A percentile compares a stretch with the other conserved stretches of the same genome.
These are phyloP conservation scores for Hozukius guyotensis DNA, from an alignment of 2,797 vertebrate species.

Conservation along the genomic window DNA sequence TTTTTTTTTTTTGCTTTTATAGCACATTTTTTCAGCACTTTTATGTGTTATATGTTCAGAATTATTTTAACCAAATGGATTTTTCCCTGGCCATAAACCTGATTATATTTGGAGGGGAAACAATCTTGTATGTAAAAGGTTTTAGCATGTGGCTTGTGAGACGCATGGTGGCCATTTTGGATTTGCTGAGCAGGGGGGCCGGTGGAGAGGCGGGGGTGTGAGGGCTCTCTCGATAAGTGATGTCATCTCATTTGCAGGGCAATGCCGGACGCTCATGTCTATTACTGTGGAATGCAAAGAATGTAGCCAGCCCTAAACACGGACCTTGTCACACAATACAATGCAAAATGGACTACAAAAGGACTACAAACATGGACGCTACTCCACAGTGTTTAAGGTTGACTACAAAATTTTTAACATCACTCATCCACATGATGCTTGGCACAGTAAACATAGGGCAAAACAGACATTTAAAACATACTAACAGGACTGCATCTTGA, in stretches of 20 bases:
- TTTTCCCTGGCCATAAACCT: conserved; percentile 44
- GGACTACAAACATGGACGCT: conserved; percentile 77
- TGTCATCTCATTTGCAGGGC: conserved; percentile 90
- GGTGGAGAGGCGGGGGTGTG: conserved; percentile 79
- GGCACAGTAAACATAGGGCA: conserved; percentile 62
- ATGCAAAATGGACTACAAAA: conserved; percentile 83
- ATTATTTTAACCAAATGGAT: conserved; percentile 42
- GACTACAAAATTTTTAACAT: conserved; percentile 65
- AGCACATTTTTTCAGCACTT: conserved; percentile 56
- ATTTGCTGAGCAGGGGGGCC: conserved; percentile 78
- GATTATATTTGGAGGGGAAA: conserved; percentile 41
- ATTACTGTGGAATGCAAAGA: conserved; percentile 92
- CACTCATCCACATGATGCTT: conserved; percentile 55
- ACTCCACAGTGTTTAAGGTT: conserved; percentile 77
- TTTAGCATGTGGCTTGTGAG: conserved; percentile 79
- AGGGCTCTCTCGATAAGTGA: conserved; percentile 88
- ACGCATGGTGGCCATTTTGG: conserved; percentile 87
- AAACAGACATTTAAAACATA: conserved; percentile 31
- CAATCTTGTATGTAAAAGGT: conserved; percentile 63
- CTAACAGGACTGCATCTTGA: conserved; percentile 71
- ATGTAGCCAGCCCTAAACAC: conserved; percentile 90
- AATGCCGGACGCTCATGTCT: conserved; percentile 90
- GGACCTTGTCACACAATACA: conserved; percentile 84
- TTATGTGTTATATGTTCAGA: conserved; percentile 35
- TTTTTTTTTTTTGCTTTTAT: conserved; percentile 38